Conservation (phyloP, 2,888 invertebrate species). For the Drosophila tripunctata region DNA sequence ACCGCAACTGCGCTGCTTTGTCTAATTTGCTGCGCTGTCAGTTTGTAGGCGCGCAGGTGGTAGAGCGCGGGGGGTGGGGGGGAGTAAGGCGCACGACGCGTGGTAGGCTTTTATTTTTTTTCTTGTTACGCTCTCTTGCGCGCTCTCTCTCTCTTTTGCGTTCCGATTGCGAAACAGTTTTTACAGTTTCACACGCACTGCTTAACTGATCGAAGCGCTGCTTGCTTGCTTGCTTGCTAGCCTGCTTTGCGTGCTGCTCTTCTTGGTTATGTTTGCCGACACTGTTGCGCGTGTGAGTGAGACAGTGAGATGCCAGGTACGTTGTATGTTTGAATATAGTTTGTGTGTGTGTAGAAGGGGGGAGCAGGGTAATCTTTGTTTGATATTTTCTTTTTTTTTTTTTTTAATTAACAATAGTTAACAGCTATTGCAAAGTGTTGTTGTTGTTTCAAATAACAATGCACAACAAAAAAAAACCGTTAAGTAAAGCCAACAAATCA, state of each 20-base stretch:
- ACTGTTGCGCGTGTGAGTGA: slow-evolving; percentile 20
- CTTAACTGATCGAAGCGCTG: slow-evolving; percentile 13
- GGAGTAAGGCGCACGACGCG: slow-evolving; percentile 23
- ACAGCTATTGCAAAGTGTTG: too few species aligned
- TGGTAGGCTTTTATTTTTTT: slow-evolving; percentile 34
- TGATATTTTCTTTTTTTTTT: too few species aligned
- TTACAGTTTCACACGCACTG: slow-evolving; percentile 43
- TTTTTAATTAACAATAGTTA: slow-evolving; percentile 1
- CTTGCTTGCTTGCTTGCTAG: neutral
- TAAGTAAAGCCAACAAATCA: slow-evolving; percentile 20
- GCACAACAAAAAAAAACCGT: slow-evolving; percentile 8
- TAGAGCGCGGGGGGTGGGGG: slow-evolving; percentile 1
- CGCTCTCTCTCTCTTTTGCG: slow-evolving; percentile 15
- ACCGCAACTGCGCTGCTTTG: slow-evolving; percentile 41
- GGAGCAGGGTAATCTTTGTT: slow-evolving; percentile 11
- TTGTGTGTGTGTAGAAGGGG: neutral
- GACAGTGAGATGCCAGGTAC: slow-evolving; percentile 24
- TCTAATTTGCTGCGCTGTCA: slow-evolving; percentile 25
- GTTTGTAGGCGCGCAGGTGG: slow-evolving; percentile 14
- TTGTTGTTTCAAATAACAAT: slow-evolving; percentile 25
- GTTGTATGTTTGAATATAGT: slow-evolving; percentile 1
- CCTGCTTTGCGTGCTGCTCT: slow-evolving; percentile 17
- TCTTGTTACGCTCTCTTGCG: too few species aligned
- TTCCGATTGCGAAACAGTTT: slow-evolving; percentile 49
- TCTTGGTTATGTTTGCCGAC: slow-evolving; percentile 30